phyloP scores from a whole-genome alignment of 2,888 invertebrate species.

The Coleophora deauratella region DNA sequence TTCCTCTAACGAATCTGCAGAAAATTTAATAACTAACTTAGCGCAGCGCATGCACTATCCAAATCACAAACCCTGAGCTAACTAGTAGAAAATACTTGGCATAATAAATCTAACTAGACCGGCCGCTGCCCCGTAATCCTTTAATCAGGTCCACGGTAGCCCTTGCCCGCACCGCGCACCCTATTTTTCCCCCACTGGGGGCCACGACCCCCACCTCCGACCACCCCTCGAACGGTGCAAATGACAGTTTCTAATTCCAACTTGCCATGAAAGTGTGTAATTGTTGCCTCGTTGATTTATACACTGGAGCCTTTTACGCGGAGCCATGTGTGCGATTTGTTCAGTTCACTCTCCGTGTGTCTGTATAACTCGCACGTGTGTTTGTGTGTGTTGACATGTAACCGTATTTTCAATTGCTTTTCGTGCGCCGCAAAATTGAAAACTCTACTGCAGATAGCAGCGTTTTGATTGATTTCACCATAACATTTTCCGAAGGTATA shows the following conservation, averaged over 20 bases:
- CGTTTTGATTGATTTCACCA: no score
- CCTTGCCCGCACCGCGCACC: slow-evolving; percentile 55
- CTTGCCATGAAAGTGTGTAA: slow-evolving; percentile 76
- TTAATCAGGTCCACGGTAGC: slow-evolving; percentile 71
- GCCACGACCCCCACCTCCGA: slow-evolving; percentile 29
- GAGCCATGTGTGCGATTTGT: slow-evolving; percentile 42
- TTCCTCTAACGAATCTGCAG: background rate
- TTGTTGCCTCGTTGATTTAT: slow-evolving; percentile 73
- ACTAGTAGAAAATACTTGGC: slow-evolving; percentile 67
- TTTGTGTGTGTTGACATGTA: slow-evolving; percentile 2
- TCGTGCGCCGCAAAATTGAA: slow-evolving; percentile 8
- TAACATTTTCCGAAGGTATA: no score
- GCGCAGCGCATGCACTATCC: slow-evolving; percentile 7
- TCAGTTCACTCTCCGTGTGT: no score
- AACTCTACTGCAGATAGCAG: background rate
- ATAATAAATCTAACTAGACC: slow-evolving; percentile 73
- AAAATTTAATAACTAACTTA: slow-evolving; percentile 1
- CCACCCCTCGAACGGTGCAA: slow-evolving; percentile 69
- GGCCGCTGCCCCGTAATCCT: slow-evolving; percentile 70
- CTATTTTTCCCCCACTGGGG: slow-evolving; percentile 58
- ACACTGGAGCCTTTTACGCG: slow-evolving; percentile 59
- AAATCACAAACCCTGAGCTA: slow-evolving; percentile 36
- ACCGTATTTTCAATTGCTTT: slow-evolving; percentile 3
- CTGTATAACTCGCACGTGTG: no score
- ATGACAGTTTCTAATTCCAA: slow-evolving; percentile 76